Percentiles rank a stretch among this genome's conserved stretches.
These are phyloP conservation scores for Ptilonorhynchus violaceus DNA, from an alignment of 2,113 vertebrate genomes.

Conservation along the genomic window DNA sequence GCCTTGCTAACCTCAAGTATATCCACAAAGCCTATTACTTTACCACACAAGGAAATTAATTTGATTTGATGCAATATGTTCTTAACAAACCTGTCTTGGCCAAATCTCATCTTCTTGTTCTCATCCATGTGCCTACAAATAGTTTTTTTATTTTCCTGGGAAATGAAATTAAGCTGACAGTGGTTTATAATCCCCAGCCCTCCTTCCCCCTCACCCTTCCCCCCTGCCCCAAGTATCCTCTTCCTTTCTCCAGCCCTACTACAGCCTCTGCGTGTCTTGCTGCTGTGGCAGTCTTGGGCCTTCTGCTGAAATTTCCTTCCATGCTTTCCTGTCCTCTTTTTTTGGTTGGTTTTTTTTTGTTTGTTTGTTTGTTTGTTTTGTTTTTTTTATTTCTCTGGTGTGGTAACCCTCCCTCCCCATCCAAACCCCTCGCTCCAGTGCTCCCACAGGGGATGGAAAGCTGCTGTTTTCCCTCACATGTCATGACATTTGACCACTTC, in stretches of 20 bases:
- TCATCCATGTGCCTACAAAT: background rate
- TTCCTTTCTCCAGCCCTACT: background rate
- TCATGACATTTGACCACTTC: conserved; percentile 52
- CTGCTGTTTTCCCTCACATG: conserved; percentile 47
- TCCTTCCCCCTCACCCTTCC: background rate
- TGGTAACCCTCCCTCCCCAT: background rate
- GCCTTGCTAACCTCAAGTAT: conserved; percentile 4
- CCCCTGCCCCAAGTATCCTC: background rate
- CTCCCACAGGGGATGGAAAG: background rate
- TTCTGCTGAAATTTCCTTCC: conserved; percentile 20
- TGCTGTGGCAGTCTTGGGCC: background rate
- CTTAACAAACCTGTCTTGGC: background rate
- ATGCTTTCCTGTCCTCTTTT: background rate
- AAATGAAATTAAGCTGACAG: conserved; percentile 36
- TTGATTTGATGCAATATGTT: conserved; percentile 19
- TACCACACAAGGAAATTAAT: conserved; percentile 26
- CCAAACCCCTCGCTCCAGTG: background rate
- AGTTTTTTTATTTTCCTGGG: conserved; percentile 16
- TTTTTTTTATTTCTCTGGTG: background rate
- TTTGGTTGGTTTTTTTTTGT: background rate
- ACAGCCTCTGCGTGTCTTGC: background rate
- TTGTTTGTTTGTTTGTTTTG: background rate
- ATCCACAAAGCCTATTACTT: conserved; percentile 30
- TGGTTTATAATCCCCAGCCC: conserved; percentile 14
- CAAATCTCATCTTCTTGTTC: conserved; percentile 19